phyloP scores from a whole-genome alignment of 2,888 invertebrate species.

The Nemurella pictetii region DNA sequence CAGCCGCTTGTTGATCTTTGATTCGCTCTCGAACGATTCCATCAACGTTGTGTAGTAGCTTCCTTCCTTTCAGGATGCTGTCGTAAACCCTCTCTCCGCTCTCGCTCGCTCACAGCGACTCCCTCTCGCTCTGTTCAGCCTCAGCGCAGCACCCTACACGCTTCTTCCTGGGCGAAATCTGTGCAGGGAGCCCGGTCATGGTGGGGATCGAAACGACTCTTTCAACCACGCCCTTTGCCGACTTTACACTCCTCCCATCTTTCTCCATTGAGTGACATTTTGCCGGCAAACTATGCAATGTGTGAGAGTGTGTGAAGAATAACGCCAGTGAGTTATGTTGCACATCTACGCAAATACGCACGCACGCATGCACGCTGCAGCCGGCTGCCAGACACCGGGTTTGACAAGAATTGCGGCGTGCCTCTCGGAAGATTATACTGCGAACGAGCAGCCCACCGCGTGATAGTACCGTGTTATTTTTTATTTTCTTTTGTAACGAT shows the following conservation, averaged over 20 bases:
- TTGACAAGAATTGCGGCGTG: not conserved
- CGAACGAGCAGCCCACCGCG: too few species aligned
- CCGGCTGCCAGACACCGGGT: not conserved
- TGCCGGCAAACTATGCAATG: conserved; percentile 24
- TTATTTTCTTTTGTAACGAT: not conserved
- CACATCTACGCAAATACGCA: conserved; percentile 5
- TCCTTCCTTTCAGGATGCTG: not conserved
- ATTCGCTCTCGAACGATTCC: not conserved
- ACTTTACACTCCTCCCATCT: conserved; percentile 28
- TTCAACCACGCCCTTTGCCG: conserved; percentile 18
- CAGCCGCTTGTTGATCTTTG: not conserved
- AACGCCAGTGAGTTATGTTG: conserved; percentile 10
- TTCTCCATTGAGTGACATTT: conserved; percentile 16
- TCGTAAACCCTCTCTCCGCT: not conserved
- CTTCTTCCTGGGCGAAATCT: conserved; percentile 14
- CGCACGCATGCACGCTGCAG: not conserved
- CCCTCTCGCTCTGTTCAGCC: not conserved
- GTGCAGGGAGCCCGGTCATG: conserved; percentile 13
- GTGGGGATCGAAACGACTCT: conserved; percentile 23
- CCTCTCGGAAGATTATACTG: not conserved
- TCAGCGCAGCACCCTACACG: not conserved
- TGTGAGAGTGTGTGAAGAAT: conserved; percentile 2
- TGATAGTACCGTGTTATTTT: too few species aligned
- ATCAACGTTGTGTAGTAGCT: not conserved
- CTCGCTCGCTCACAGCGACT: not conserved